phyloP scores from a whole-genome alignment of 1,140 invertebrate genomes.

The Theocolax elegans region DNA sequence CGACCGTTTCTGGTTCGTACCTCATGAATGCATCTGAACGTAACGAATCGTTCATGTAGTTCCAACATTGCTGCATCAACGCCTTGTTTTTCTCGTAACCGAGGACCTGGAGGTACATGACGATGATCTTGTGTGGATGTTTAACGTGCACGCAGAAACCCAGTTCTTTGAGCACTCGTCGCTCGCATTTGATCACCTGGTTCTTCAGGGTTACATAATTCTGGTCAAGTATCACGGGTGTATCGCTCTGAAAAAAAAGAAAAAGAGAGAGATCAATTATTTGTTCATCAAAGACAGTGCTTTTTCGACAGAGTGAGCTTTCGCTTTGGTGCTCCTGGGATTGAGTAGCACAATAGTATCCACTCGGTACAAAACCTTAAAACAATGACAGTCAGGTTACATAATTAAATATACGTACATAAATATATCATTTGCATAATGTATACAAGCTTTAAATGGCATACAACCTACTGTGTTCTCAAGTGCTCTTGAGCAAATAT shows the following conservation, averaged over 20 bases:
- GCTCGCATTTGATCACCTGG: slow-evolving; percentile 97
- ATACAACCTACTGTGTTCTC: slow-evolving; percentile 29
- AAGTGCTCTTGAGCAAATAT: too few relatives aligned
- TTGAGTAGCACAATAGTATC: slow-evolving; percentile 26
- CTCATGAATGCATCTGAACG: slow-evolving; percentile 96
- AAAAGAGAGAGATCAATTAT: slow-evolving; percentile 23
- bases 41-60: slow-evolving; percentile 99
- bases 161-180: slow-evolving; percentile 94
- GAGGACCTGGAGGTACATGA: slow-evolving; percentile 92
- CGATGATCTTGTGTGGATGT: slow-evolving; percentile 98
- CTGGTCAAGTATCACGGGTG: slow-evolving; percentile 91
- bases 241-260: slow-evolving; percentile 78
- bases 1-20: slow-evolving; percentile 96
- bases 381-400: slow-evolving; percentile 35
- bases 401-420: slow-evolving; percentile 18
- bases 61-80: slow-evolving; percentile 96
- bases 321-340: slow-evolving; percentile 26
- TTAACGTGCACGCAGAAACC: slow-evolving; percentile 99
- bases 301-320: slow-evolving; percentile 41
- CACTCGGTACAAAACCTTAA: slow-evolving; percentile 34
- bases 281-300: slow-evolving; percentile 10
- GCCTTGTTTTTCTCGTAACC: slow-evolving; percentile 85
- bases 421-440: too few relatives aligned
- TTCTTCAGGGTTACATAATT: slow-evolving; percentile 95
- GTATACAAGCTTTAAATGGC: slow-evolving; percentile 14